Conservation (phyloP, 2,888 invertebrate species). For the Andrena fulva region DNA sequence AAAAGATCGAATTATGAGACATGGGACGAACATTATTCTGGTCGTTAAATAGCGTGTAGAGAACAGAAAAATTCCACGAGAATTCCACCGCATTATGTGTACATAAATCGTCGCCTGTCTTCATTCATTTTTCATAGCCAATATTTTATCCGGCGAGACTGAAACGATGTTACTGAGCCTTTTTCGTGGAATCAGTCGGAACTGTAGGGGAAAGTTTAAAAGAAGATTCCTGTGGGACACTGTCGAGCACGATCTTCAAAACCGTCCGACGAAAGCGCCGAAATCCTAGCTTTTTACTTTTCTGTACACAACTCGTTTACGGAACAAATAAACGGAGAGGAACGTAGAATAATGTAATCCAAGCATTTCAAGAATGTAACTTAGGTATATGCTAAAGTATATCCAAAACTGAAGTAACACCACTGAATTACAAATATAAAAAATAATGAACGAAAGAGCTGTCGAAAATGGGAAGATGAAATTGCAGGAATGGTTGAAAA, state of each 20-base stretch:
- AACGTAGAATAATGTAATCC: not conserved
- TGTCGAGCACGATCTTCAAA: not conserved
- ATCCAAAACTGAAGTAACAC: too few species aligned
- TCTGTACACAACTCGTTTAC: too few species aligned
- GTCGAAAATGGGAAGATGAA: not conserved
- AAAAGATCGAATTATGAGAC: too few species aligned
- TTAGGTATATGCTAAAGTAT: too few species aligned
- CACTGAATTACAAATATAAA: too few species aligned
- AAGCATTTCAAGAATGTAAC: too few species aligned
- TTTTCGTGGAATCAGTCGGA: not conserved
- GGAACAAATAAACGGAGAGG: not conserved
- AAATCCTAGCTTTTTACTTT: not conserved
- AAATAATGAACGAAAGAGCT: too few species aligned
- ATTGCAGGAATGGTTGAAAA: not conserved
- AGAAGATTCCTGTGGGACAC: conserved; percentile 5
- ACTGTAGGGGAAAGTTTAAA: conserved; percentile 18
- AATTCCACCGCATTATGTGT: not conserved
- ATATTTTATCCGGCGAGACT: conserved; percentile 39
- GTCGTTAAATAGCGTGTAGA: not conserved
- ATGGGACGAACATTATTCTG: not conserved
- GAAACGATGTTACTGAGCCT: conserved; percentile 1
- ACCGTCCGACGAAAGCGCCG: not conserved
- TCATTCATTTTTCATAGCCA: conserved; percentile 27
- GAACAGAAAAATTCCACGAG: not conserved
- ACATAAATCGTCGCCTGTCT: conserved; percentile 40